Percentiles rank a stretch among this genome's conserved stretches.
phyloP scores from a whole-genome alignment of 1,140 invertebrate species.

The Dendroctonus valens region DNA sequence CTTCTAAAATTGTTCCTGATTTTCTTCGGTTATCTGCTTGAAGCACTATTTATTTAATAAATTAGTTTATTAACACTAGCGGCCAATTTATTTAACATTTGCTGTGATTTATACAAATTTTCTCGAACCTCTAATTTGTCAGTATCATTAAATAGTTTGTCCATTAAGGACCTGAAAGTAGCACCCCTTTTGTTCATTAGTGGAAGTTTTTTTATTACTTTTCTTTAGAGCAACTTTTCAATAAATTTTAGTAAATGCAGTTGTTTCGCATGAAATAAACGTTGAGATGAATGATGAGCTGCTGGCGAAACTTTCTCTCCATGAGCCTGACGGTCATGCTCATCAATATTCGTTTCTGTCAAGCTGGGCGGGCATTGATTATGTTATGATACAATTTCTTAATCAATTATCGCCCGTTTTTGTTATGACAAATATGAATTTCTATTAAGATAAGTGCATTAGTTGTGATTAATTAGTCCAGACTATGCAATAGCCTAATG shows the following conservation, averaged over 20 bases:
- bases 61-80: too few relatives aligned
- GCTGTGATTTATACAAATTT: too few relatives aligned
- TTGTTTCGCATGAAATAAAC: not conserved
- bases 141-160: not conserved
- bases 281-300: constrained; percentile 1
- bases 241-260: not conserved
- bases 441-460: too few relatives aligned
- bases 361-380: not conserved
- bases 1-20: too few relatives aligned
- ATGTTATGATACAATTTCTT: constrained; percentile 10
- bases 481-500: too few relatives aligned
- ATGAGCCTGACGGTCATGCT: not conserved
- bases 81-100: too few relatives aligned
- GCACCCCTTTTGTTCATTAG: not conserved
- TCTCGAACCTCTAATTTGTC: not conserved
- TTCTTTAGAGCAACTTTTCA: not conserved
- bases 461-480: too few relatives aligned
- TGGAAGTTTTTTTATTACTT: not conserved
- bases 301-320: not conserved
- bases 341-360: constrained; percentile 17
- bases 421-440: not conserved
- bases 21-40: too few relatives aligned
- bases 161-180: not conserved
- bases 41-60: too few relatives aligned
- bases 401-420: constrained; percentile 1